Evolutionary conservation across 2,888 invertebrate genomes (phyloP).

Genomic region (Ophion ellenae): DNA sequence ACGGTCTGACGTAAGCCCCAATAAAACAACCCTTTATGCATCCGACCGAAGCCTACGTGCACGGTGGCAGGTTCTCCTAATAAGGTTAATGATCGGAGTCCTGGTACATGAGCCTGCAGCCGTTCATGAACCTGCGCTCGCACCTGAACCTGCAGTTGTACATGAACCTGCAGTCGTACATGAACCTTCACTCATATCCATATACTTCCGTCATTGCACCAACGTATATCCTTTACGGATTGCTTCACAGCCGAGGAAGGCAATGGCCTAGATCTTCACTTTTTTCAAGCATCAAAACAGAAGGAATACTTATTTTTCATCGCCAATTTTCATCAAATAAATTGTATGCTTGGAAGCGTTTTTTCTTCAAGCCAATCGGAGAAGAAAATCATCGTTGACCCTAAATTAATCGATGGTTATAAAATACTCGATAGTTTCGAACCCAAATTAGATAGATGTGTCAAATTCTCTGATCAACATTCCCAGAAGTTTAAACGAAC

Average conservation of each 20-base stretch:
- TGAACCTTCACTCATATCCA: slow-evolving; percentile 11
- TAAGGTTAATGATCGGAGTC: neutral
- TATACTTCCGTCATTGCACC: neutral
- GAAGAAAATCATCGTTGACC: neutral
- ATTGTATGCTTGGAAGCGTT: neutral
- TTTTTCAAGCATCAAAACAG: neutral
- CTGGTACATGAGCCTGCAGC: neutral
- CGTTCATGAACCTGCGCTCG: neutral
- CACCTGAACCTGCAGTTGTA: neutral
- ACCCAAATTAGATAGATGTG: too few species aligned
- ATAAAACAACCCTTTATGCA: neutral
- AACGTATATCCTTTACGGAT: neutral
- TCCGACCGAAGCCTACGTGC: neutral
- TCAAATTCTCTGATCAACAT: too few species aligned
- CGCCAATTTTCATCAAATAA: neutral
- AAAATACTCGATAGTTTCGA: too few species aligned
- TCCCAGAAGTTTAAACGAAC: too few species aligned
- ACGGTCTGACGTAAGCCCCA: neutral
- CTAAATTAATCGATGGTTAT: neutral
- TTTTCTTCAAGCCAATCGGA: neutral
- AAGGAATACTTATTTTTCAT: neutral
- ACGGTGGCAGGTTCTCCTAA: neutral
- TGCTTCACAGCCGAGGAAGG: neutral
- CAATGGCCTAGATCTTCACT: neutral
- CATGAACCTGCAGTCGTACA: neutral